Evolutionary conservation across 2,113 vertebrate species (phyloP), one percentile per base, ranked within the genome.

Genomic region (Fregetta grallaria): DNA sequence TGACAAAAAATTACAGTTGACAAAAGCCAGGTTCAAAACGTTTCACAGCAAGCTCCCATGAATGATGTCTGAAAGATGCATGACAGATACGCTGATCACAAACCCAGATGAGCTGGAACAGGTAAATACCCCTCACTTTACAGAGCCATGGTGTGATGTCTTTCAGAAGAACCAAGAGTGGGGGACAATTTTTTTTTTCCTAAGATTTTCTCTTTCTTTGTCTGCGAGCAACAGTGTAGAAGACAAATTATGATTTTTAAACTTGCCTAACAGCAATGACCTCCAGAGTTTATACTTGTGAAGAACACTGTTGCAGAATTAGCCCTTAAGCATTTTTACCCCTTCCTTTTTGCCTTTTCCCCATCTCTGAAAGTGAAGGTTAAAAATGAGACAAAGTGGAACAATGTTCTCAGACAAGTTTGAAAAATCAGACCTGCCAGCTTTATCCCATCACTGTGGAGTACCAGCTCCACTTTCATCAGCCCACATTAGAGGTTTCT

Each of bases 381-480:
- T 90, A 88, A 94, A 95, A 76, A 86, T 70, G 18, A 88, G 71
- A 80, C n/a, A 36, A 82, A 83, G 23, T 66, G 6, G 55, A 95
- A 83, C 3, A 3, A 88, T 55, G 21, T 80, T 86, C 40, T 83
- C 44, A 55, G 23, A 61, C 23, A 74, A 71, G 38, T 84, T 80
- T 90, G 75, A 96, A 95, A 93, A 93, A 92, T 86, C 82, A 88
- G 75, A 71, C 38, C 63, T 93, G 72, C 58, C 63, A 86, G 55
- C 29, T 79, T 90, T 79, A 91, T 75, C 44, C 50, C 59, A 56
- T 77, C 8, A 4, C 36, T 77, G 63, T 83, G n/a, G 59, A 92
- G 36, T 92, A 82, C 59, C 88, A 94, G 11, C 19, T 95, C 47
- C 67, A 53, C 36, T 92, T 93, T 92, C 67, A 88, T 90, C 71